Evolutionary conservation across 2,888 invertebrate genomes (phyloP).

Genomic region (Lasioglossum morio): DNA sequence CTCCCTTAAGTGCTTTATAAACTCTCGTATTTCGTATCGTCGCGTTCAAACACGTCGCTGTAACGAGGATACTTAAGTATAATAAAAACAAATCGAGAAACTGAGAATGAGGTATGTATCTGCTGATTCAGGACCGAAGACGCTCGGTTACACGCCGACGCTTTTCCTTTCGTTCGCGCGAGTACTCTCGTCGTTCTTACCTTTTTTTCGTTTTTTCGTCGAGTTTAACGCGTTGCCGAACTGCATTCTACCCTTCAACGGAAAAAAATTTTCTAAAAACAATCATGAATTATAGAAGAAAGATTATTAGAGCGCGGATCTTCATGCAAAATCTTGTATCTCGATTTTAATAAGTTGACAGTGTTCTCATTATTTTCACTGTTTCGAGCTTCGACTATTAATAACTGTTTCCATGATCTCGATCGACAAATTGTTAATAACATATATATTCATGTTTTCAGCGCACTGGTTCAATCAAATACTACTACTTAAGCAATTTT

Average conservation of each 20-base stretch:
- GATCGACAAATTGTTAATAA: no score
- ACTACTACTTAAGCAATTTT: no score
- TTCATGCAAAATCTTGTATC: neutral
- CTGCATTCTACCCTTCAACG: neutral
- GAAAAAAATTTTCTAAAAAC: neutral
- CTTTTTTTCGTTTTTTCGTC: neutral
- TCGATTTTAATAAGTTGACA: neutral
- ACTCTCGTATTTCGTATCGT: conserved; percentile 73
- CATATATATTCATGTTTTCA: no score
- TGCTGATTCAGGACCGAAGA: neutral
- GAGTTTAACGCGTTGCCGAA: neutral
- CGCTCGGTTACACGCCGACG: conserved; percentile 5
- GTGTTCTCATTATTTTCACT: neutral
- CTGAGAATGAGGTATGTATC: neutral
- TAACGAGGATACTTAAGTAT: conserved; percentile 20
- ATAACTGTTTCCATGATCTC: no score
- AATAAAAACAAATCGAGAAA: conserved; percentile 26
- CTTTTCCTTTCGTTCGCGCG: conserved; percentile 6
- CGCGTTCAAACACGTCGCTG: neutral
- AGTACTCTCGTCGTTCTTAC: neutral
- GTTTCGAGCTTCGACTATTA: neutral
- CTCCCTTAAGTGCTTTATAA: conserved; percentile 83
- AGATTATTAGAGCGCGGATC: neutral
- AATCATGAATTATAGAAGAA: no score
- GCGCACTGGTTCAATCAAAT: no score